phyloP scores from a whole-genome alignment of 1,140 invertebrate species.

The Drosophila pallidifrons region DNA sequence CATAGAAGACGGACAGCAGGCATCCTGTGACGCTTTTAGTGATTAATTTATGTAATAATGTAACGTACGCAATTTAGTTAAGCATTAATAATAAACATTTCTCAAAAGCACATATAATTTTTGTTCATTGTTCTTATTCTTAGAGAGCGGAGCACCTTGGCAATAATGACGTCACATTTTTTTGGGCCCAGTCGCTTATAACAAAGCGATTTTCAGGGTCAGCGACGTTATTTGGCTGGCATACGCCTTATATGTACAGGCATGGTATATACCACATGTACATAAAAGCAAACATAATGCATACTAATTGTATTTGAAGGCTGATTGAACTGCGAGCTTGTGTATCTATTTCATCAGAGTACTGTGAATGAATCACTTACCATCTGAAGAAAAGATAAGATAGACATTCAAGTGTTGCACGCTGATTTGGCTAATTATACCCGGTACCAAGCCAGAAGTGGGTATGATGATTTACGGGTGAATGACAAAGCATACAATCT shows the following conservation, averaged over 20 bases:
- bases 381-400: conserved; percentile 46
- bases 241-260: conserved; percentile 1
- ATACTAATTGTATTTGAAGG: conserved; percentile 61
- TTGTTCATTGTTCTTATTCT: conserved; percentile 48
- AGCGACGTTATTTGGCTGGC: conserved; percentile 24
- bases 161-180: conserved; percentile 68
- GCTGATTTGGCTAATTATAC: background rate
- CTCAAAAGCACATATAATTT: conserved; percentile 36
- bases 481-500: no score
- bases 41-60: conserved; percentile 60
- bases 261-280: background rate
- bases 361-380: conserved; percentile 34
- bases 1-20: conserved; percentile 36
- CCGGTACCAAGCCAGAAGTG: background rate
- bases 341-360: conserved; percentile 61
- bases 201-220: conserved; percentile 63
- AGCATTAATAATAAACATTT: conserved; percentile 63
- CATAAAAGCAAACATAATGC: conserved; percentile 46
- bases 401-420: conserved; percentile 28
- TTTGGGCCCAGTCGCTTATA: conserved; percentile 36
- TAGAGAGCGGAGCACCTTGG: conserved; percentile 26
- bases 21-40: conserved; percentile 44
- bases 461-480: background rate
- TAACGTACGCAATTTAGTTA: conserved; percentile 73
- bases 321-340: conserved; percentile 30